A percentile compares a stretch with the other conserved stretches of the same genome.
phyloP scores from a whole-genome alignment of 2,888 invertebrate species.

The Leucozona laternaria region DNA sequence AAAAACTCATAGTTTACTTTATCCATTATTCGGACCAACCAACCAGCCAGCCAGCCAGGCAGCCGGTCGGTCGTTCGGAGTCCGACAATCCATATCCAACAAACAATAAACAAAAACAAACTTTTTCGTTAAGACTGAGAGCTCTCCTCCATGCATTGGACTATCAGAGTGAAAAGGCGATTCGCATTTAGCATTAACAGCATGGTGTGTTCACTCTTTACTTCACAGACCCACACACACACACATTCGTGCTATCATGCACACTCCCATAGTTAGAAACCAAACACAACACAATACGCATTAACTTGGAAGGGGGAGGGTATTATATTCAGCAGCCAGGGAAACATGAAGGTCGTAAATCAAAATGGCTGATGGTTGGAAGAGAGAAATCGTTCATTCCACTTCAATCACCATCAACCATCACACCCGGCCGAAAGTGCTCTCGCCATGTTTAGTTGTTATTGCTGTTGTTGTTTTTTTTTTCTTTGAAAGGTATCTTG shows the following conservation, averaged over 20 bases:
- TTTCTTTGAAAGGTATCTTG: conserved; percentile 56
- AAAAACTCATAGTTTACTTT: conserved; percentile 43
- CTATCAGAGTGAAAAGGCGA: conserved; percentile 47
- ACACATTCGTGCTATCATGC: not conserved
- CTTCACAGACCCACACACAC: conserved; percentile 70
- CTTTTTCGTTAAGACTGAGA: conserved; percentile 50
- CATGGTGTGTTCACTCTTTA: conserved; percentile 51
- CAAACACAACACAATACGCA: conserved; percentile 41
- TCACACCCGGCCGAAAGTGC: conserved; percentile 69
- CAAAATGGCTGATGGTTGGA: conserved; percentile 83
- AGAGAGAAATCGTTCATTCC: conserved; percentile 78
- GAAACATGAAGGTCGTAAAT: conserved; percentile 81
- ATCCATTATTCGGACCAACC: conserved; percentile 45
- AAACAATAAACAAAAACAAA: conserved; percentile 21
- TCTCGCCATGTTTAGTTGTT: conserved; percentile 65
- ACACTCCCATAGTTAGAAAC: conserved; percentile 52
- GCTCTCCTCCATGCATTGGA: conserved; percentile 46
- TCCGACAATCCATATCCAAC: conserved; percentile 18
- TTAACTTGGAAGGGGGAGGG: conserved; percentile 56
- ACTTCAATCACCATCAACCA: conserved; percentile 79
- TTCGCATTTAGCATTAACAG: conserved; percentile 61
- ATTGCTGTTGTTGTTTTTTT: conserved; percentile 28
- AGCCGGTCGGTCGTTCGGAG: conserved; percentile 32
- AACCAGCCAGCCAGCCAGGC: conserved; percentile 38
- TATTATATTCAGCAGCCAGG: conserved; percentile 72